Conservation (phyloP, 2,797 vertebrate genomes). For the Falco berigora region DNA sequence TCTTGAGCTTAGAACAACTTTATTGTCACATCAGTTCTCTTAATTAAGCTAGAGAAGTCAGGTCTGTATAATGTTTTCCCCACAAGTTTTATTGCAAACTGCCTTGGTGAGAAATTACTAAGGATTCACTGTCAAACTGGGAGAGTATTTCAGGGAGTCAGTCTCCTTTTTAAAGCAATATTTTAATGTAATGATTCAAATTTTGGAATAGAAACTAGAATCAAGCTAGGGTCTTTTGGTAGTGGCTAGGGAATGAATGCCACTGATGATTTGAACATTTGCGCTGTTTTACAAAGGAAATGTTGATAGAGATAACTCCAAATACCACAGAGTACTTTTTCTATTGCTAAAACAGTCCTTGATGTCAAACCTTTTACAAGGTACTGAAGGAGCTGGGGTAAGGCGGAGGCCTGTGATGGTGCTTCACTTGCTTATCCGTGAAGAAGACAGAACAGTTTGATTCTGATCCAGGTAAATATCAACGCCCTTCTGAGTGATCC, state of each 20-base stretch:
- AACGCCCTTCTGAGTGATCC: background rate
- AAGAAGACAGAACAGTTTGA: background rate
- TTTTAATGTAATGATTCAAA: background rate
- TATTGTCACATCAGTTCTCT: background rate
- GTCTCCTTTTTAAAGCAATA: background rate
- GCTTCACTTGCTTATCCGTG: background rate
- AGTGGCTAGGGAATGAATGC: background rate
- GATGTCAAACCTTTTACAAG: background rate
- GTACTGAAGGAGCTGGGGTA: background rate
- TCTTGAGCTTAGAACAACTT: background rate
- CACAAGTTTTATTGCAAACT: background rate
- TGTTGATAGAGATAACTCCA: background rate
- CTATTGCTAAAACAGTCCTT: background rate
- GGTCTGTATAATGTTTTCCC: background rate
- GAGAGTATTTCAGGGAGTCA: background rate
- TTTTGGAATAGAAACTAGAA: background rate
- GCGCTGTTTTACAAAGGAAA: background rate
- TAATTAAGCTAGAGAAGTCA: background rate
- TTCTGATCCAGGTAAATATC: background rate
- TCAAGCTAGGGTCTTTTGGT: background rate
- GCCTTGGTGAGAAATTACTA: background rate
- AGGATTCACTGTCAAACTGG: background rate
- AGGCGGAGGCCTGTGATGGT: background rate
- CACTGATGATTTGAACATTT: background rate
- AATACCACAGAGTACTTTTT: background rate